A percentile compares a stretch with the other conserved stretches of the same genome.
phyloP scores from a whole-genome alignment of 2,888 invertebrate species.

The Hypsopygia costalis region DNA sequence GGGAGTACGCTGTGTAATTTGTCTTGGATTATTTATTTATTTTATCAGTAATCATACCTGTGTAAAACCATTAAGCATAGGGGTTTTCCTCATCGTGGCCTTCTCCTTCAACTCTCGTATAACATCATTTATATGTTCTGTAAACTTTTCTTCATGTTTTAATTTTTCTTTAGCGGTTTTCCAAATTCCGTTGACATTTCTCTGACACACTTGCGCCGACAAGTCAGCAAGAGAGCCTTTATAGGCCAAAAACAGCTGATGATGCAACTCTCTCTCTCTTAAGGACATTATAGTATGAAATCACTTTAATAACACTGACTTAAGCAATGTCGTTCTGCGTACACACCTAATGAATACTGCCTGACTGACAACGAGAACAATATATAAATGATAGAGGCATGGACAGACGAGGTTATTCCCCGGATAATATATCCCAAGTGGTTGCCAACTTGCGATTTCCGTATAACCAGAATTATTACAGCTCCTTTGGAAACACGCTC shows the following conservation, averaged over 20 bases:
- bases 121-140: conserved; percentile 11
- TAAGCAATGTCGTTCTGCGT: too few species aligned
- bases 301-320: too few species aligned
- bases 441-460: too few species aligned
- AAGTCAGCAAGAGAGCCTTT: conserved; percentile 14
- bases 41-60: conserved; percentile 10
- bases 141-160: conserved; percentile 11
- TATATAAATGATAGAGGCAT: too few species aligned
- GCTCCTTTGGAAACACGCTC: too few species aligned
- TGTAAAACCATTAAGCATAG: conserved; percentile 11
- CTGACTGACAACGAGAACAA: too few species aligned
- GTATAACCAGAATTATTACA: too few species aligned
- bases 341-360: too few species aligned
- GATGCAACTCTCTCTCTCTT: conserved; percentile 13
- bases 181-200: conserved; percentile 13
- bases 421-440: too few species aligned
- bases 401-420: too few species aligned
- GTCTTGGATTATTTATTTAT: too few species aligned
- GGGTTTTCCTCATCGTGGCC: conserved; percentile 10
- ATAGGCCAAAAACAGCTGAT: conserved; percentile 14
- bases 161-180: conserved; percentile 15
- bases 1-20: too few species aligned
- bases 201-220: conserved; percentile 12
- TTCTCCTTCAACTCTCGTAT: conserved; percentile 12
- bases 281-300: conserved; percentile 13